A percentile compares a stretch with the other conserved stretches of the same genome.
These are phyloP conservation scores for Melanerpes aurifrons DNA, from an alignment of 2,113 vertebrate genomes.

Conservation along the genomic window DNA sequence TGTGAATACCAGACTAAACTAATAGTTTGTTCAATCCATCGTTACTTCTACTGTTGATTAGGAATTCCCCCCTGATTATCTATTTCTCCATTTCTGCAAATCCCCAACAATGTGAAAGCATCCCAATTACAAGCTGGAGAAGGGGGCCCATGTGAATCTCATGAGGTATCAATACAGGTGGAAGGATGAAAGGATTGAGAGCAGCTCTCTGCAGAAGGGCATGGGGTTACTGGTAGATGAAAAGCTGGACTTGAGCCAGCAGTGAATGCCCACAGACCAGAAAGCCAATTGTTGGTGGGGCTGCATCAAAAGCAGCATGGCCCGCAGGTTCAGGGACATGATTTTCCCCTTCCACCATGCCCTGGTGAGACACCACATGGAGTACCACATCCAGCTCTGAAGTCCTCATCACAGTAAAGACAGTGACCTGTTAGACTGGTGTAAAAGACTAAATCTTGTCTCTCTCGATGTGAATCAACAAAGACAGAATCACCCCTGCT, in stretches of 20 bases:
- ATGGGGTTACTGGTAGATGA: fast-evolving
- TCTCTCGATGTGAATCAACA: too few species aligned
- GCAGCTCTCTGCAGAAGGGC: background rate
- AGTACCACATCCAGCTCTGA: background rate
- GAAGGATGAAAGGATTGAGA: background rate
- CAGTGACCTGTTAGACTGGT: fast-evolving
- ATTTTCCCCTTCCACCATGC: background rate
- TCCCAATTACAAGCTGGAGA: background rate
- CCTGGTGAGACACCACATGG: background rate
- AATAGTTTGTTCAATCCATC: background rate
- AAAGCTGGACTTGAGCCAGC: background rate
- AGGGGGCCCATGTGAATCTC: background rate
- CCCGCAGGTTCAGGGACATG: background rate
- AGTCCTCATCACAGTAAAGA: background rate
- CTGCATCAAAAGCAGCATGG: background rate
- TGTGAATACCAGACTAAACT: background rate
- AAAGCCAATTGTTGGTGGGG: background rate
- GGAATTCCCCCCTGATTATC: background rate
- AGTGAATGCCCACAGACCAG: background rate
- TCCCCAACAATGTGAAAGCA: slow-evolving; percentile 50
- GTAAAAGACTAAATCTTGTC: too few species aligned
- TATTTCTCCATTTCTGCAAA: slow-evolving; percentile 46
- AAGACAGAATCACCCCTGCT: too few species aligned
- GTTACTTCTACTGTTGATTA: slow-evolving; percentile 38
- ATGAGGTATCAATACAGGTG: background rate